A percentile compares a stretch with the other conserved stretches of the same genome.
Conservation (phyloP, 2,797 vertebrate species). For the Lophius americanus region DNA sequence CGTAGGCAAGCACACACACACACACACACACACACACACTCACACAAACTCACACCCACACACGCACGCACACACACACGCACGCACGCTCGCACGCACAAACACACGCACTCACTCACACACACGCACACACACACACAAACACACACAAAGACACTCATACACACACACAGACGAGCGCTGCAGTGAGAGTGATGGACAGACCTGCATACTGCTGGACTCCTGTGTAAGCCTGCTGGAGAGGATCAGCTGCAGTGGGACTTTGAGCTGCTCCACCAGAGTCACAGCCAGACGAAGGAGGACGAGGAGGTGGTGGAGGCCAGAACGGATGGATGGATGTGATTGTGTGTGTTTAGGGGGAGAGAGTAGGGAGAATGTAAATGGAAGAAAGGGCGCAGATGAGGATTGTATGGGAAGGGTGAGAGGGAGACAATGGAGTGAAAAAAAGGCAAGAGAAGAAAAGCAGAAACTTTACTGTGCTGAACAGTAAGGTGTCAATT, state of each 20-base stretch:
- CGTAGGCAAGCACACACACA: constrained; percentile 31
- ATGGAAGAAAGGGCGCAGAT: constrained; percentile 57
- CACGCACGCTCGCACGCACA: constrained; percentile 31
- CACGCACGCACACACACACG: constrained; percentile 13
- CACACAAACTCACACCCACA: background rate
- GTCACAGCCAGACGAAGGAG: constrained; percentile 36
- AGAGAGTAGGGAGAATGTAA: constrained; percentile 57
- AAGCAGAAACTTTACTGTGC: constrained; percentile 69
- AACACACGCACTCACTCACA: constrained; percentile 14
- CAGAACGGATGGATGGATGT: constrained; percentile 33
- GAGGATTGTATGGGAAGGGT: constrained; percentile 53
- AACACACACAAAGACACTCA: constrained; percentile 19
- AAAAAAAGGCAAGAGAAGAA: constrained; percentile 56
- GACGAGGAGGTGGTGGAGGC: constrained; percentile 1
- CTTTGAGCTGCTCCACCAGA: constrained; percentile 93
- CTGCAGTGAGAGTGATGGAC: constrained; percentile 71
- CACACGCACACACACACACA: constrained; percentile 19
- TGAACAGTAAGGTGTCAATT: constrained; percentile 34
- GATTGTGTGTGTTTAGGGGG: constrained; percentile 41
- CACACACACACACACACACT: constrained; percentile 10
- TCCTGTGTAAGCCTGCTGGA: constrained; percentile 99
- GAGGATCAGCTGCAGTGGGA: constrained; percentile 96
- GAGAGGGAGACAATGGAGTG: constrained; percentile 47
- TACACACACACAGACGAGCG: constrained; percentile 31
- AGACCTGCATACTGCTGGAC: constrained; percentile 99